phyloP scores from a whole-genome alignment of 2,113 vertebrate species.

The Chaetodon trifascialis region DNA sequence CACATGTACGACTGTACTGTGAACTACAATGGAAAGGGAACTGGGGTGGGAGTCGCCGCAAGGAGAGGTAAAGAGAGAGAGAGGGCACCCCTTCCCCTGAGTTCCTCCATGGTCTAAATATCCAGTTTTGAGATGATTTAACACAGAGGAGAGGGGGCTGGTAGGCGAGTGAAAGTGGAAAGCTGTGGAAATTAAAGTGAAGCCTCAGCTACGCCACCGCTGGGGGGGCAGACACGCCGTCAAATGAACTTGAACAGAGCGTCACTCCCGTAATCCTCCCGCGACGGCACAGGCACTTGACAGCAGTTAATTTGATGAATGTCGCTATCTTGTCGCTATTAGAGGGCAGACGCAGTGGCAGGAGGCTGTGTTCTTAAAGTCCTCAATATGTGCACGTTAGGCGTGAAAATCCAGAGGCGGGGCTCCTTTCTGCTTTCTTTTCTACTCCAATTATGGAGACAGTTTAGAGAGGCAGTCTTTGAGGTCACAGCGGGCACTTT shows the following conservation, averaged over 20 bases:
- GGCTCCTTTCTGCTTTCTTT: background rate
- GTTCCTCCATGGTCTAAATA: constrained; percentile 65
- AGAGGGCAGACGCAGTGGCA: constrained; percentile 22
- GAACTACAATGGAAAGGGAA: constrained; percentile 19
- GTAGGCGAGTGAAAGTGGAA: constrained; percentile 49
- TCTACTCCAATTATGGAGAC: background rate
- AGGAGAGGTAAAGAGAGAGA: constrained; percentile 29
- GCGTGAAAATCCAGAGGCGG: background rate
- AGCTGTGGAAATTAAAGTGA: constrained; percentile 75
- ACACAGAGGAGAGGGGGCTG: constrained; percentile 42
- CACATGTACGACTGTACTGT: constrained; percentile 9
- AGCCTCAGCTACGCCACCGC: constrained; percentile 45
- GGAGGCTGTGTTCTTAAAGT: constrained; percentile 31
- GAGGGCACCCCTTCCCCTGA: constrained; percentile 37
- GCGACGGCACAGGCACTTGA: constrained; percentile 38
- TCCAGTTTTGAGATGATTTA: constrained; percentile 78
- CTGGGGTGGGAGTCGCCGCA: constrained; percentile 20
- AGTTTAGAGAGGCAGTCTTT: background rate
- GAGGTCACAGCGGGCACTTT: constrained; percentile 16
- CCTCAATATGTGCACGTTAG: constrained; percentile 11
- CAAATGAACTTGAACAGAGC: constrained; percentile 59
- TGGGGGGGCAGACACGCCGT: constrained; percentile 58
- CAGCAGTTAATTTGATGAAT: constrained; percentile 74
- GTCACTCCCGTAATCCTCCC: constrained; percentile 59
- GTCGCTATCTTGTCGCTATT: constrained; percentile 52